phyloP scores from a whole-genome alignment of 2,113 vertebrate genomes.

The Pardalotus punctatus region DNA sequence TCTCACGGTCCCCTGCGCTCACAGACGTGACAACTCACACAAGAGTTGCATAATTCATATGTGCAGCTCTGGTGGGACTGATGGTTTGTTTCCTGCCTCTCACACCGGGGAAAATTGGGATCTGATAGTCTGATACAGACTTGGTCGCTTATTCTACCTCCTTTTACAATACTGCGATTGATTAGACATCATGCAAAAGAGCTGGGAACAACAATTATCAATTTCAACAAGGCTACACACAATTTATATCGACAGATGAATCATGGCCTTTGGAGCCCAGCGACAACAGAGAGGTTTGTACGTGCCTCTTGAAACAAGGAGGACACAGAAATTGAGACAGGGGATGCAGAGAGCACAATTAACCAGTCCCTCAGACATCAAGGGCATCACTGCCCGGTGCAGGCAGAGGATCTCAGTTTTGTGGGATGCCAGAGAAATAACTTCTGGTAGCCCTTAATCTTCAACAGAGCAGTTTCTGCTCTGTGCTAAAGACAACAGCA shows the following conservation, averaged over 20 bases:
- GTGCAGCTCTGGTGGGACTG: not conserved
- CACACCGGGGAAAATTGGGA: not conserved
- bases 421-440: not conserved
- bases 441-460: not conserved
- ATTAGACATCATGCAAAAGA: not conserved
- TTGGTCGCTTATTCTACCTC: not conserved
- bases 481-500: not conserved
- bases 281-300: not conserved
- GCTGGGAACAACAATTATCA: not conserved
- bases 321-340: not conserved
- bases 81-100: not conserved
- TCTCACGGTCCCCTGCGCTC: rapidly evolving
- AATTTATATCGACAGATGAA: not conserved
- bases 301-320: not conserved
- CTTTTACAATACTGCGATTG: not conserved
- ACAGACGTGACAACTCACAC: not conserved
- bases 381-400: not conserved
- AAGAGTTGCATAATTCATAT: not conserved
- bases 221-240: not conserved
- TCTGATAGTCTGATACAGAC: not conserved
- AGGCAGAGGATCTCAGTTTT: not conserved
- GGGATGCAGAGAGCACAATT: not conserved
- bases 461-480: not conserved
- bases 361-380: not conserved
- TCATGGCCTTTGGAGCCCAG: not conserved